Evolutionary conservation across 2,888 invertebrate genomes (phyloP).

Genomic region (Yponomeuta plumbellus): DNA sequence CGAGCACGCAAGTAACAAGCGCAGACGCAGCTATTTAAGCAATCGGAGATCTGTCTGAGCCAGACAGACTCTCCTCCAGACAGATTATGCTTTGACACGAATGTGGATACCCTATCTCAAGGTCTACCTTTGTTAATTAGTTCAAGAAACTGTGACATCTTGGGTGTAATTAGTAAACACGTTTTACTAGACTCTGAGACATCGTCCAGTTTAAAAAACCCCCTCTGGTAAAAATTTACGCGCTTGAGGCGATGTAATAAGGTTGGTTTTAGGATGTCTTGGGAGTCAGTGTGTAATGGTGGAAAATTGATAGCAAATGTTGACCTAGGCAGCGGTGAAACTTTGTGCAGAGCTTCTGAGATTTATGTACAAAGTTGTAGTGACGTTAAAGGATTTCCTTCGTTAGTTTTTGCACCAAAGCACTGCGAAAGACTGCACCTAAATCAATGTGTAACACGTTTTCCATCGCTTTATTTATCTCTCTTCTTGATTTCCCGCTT

Average conservation of each 20-base stretch:
- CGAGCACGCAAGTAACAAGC: background rate
- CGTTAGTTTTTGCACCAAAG: constrained; percentile 2
- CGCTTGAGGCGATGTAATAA: background rate
- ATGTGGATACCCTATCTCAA: constrained; percentile 12
- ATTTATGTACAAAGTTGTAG: constrained; percentile 11
- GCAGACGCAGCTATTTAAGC: background rate
- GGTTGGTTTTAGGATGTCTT: background rate
- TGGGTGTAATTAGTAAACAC: constrained; percentile 10
- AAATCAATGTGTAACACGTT: background rate
- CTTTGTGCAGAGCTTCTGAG: constrained; percentile 3
- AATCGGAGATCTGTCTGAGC: background rate
- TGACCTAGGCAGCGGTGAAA: constrained; percentile 11
- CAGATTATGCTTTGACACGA: constrained; percentile 11
- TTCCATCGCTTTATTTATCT: no score
- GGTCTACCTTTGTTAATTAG: constrained; percentile 14
- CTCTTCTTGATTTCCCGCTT: no score
- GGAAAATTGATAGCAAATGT: constrained; percentile 14
- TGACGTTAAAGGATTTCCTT: constrained; percentile 12
- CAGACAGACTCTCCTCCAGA: background rate
- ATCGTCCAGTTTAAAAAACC: background rate
- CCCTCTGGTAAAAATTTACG: background rate
- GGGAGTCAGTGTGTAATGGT: background rate
- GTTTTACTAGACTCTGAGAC: background rate
- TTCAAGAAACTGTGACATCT: constrained; percentile 9
- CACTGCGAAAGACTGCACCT: background rate